Conservation (phyloP, 2,888 invertebrate species). For the Orthosia incerta region DNA sequence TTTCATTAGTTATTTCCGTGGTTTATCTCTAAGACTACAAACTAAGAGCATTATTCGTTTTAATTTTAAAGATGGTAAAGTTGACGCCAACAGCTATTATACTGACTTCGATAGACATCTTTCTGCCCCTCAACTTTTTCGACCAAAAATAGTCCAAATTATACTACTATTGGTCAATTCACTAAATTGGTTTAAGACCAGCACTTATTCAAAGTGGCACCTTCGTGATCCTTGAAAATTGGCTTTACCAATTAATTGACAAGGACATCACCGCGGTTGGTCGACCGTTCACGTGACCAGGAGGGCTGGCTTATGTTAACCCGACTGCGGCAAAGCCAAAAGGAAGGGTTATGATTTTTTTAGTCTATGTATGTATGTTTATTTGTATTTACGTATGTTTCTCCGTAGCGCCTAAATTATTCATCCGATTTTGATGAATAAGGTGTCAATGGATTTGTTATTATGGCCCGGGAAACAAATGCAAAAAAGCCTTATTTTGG, state of each 20-base stretch:
- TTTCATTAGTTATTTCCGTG: background rate
- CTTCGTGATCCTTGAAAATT: slow-evolving; percentile 1
- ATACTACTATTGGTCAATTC: background rate
- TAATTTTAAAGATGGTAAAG: background rate
- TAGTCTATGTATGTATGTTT: too few relatives aligned
- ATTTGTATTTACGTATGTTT: too few relatives aligned
- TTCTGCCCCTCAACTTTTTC: too few relatives aligned
- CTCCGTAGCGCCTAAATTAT: too few relatives aligned
- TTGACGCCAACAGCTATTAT: too few relatives aligned
- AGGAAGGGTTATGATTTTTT: too few relatives aligned
- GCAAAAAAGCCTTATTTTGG: too few relatives aligned
- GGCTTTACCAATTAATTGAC: slow-evolving; percentile 1
- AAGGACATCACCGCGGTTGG: background rate
- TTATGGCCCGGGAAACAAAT: too few relatives aligned
- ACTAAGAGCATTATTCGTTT: background rate
- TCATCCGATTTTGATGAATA: too few relatives aligned
- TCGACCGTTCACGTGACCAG: background rate
- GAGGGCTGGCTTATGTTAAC: background rate
- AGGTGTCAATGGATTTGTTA: too few relatives aligned
- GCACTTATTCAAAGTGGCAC: slow-evolving; percentile 29
- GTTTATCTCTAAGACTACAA: background rate
- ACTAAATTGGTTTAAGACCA: slow-evolving; percentile 18
- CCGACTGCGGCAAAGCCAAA: too few relatives aligned
- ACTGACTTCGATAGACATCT: background rate
- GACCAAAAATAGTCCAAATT: background rate